phyloP scores from a whole-genome alignment of 2,888 invertebrate species.

The Drosophila mettleri region DNA sequence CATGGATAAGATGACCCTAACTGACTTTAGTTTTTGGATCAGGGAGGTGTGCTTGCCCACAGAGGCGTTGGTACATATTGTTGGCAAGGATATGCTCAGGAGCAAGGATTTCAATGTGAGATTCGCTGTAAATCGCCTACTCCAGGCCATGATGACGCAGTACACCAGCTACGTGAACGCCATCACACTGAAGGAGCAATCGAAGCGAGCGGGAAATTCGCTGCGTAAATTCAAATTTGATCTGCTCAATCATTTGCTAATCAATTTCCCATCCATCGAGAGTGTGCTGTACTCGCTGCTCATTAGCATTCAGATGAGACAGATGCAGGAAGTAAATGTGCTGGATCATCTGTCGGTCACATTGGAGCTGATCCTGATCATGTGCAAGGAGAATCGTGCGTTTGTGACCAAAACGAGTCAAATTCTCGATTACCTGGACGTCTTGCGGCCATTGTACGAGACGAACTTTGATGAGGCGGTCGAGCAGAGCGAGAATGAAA shows the following conservation, averaged over 20 bases:
- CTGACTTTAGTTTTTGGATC: constrained; percentile 82
- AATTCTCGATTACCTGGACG: constrained; percentile 83
- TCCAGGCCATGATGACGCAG: constrained; percentile 85
- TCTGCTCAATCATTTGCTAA: constrained; percentile 83
- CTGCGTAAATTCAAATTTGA: constrained; percentile 84
- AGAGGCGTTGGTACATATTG: constrained; percentile 78
- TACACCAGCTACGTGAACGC: constrained; percentile 82
- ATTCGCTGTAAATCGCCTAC: constrained; percentile 81
- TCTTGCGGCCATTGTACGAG: constrained; percentile 83
- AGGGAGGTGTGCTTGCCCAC: constrained; percentile 82
- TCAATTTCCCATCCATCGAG: constrained; percentile 83
- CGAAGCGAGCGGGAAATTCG: constrained; percentile 74
- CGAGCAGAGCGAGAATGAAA: constrained; percentile 57
- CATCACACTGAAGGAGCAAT: constrained; percentile 78
- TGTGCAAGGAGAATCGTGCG: constrained; percentile 82
- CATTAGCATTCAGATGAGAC: constrained; percentile 60
- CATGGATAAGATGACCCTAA: constrained; percentile 82
- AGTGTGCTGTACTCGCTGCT: constrained; percentile 80
- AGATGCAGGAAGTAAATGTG: constrained; percentile 69
- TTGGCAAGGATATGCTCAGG: constrained; percentile 55
- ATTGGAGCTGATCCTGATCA: constrained; percentile 82
- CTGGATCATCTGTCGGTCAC: constrained; percentile 82
- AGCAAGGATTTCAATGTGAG: constrained; percentile 73
- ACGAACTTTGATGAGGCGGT: constrained; percentile 62
- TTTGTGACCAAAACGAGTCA: constrained; percentile 83